phyloP scores from a whole-genome alignment of 2,797 vertebrate genomes.

The Triplophysa bombifrons region DNA sequence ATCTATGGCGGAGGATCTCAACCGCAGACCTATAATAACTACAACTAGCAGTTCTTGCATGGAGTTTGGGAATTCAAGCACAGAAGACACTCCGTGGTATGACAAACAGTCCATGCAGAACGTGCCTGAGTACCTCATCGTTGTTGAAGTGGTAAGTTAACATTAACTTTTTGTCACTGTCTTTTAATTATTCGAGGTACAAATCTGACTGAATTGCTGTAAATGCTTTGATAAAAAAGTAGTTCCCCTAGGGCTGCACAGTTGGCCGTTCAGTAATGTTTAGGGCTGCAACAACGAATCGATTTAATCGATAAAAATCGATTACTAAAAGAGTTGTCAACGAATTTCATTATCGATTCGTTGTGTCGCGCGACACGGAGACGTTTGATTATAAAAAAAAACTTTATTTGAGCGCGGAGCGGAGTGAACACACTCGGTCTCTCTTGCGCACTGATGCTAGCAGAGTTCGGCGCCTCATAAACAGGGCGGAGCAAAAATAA shows the following conservation, averaged over 20 bases:
- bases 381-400: too few species aligned
- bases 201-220: neutral
- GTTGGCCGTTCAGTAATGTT: neutral
- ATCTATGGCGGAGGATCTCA: slow-evolving; percentile 48
- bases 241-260: neutral
- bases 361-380: too few species aligned
- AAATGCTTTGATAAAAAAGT: neutral
- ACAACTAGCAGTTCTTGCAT: slow-evolving; percentile 38
- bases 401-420: too few species aligned
- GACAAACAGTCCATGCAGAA: slow-evolving; percentile 41
- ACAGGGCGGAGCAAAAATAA: too few species aligned
- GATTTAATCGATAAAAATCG: too few species aligned
- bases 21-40: slow-evolving; percentile 39
- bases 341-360: too few species aligned
- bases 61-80: slow-evolving; percentile 28
- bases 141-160: slow-evolving; percentile 55
- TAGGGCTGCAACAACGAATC: too few species aligned
- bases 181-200: too few species aligned
- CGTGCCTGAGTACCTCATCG: slow-evolving; percentile 33
- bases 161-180: neutral
- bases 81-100: slow-evolving; percentile 22
- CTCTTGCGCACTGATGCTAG: too few species aligned
- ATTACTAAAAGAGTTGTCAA: too few species aligned
- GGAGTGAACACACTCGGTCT: too few species aligned
- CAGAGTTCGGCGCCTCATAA: too few species aligned